Conservation (phyloP, 64 coral and sea anemone species). For the Pocillopora damicornis region DNA sequence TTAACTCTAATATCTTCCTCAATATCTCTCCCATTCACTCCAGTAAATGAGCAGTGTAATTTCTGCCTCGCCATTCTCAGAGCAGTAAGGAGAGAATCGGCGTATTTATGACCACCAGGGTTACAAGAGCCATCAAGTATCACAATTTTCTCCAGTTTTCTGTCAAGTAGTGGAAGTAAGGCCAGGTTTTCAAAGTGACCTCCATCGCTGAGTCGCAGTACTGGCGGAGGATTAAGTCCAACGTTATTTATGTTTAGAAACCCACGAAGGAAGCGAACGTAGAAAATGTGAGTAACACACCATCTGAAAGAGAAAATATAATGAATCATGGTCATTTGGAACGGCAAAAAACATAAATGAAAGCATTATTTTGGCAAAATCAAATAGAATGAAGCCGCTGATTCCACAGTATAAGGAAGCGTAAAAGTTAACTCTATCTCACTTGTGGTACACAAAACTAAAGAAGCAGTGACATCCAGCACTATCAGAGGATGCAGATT, state of each 20-base stretch:
- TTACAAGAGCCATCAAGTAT: conserved; percentile 29
- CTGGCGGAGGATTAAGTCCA: conserved; percentile 5
- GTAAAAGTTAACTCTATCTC: no score
- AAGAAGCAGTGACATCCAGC: no score
- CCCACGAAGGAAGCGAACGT: conserved; percentile 24
- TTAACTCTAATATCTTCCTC: conserved; percentile 18
- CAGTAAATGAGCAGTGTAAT: conserved; percentile 23
- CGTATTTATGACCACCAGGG: conserved; percentile 11
- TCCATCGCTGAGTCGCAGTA: conserved; percentile 56
- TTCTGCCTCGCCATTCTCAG: conserved; percentile 2
- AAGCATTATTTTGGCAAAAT: no score
- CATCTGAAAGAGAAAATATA: neutral
- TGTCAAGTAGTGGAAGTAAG: conserved; percentile 30
- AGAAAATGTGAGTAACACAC: neutral
- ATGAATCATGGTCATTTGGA: neutral
- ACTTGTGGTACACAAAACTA: no score
- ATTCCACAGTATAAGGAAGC: no score
- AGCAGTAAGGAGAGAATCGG: neutral
- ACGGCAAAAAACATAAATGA: no score
- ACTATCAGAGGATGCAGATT: no score
- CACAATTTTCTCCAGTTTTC: conserved; percentile 8
- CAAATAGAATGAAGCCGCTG: no score
- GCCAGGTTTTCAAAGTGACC: conserved; percentile 58
- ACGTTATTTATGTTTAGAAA: conserved; percentile 18
- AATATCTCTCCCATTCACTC: neutral